These are phyloP conservation scores for Pseudomyrmex cubaensis DNA, from an alignment of 1,140 invertebrate species.

Conservation along the genomic window DNA sequence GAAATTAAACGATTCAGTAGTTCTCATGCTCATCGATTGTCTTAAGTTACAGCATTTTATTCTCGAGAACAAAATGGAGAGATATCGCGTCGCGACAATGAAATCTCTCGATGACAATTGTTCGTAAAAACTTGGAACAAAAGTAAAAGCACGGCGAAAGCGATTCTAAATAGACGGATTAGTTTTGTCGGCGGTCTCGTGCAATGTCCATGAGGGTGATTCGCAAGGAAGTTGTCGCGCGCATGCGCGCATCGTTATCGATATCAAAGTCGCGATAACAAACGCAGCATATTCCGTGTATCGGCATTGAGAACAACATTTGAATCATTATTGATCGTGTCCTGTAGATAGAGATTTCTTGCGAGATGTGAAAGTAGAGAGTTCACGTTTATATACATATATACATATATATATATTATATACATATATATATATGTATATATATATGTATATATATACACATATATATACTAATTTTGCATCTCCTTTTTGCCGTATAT, in stretches of 20 bases:
- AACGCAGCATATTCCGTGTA: background rate
- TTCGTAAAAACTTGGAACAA: slow-evolving; percentile 21
- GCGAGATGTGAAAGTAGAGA: slow-evolving; percentile 57
- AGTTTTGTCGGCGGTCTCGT: background rate
- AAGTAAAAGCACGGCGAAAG: slow-evolving; percentile 17
- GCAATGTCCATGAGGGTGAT: background rate
- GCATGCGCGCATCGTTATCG: background rate
- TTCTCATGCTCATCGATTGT: slow-evolving; percentile 20
- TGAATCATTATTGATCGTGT: slow-evolving; percentile 40
- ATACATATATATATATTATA: slow-evolving; percentile 38
- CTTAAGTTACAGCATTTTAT: background rate
- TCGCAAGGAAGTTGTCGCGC: background rate
- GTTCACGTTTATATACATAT: slow-evolving; percentile 43
- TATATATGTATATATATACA: background rate
- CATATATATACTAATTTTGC: slow-evolving; percentile 65
- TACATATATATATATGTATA: slow-evolving; percentile 35
- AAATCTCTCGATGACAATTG: slow-evolving; percentile 12
- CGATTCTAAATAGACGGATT: slow-evolving; percentile 17
- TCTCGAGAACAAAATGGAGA: background rate
- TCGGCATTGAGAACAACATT: slow-evolving; percentile 28
- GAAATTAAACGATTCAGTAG: background rate
- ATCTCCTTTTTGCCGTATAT: slow-evolving; percentile 68
- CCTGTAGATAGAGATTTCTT: slow-evolving; percentile 59
- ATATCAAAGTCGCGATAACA: background rate
- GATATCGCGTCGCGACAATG: slow-evolving; percentile 16